Evolutionary conservation across 2,113 vertebrate species (phyloP), one percentile per base, ranked within the genome.

Genomic region (Tor tambroides): DNA sequence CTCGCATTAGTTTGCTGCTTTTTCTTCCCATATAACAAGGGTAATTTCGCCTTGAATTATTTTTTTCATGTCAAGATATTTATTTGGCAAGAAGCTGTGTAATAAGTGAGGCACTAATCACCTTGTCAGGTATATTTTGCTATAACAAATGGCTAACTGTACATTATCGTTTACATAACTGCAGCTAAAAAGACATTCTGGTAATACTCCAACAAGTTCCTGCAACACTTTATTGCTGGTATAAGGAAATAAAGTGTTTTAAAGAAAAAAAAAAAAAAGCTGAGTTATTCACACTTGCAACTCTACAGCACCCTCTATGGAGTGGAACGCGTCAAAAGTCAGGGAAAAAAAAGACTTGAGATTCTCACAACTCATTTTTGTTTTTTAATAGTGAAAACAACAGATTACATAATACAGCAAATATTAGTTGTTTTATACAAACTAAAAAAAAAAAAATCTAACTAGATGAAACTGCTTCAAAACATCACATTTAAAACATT

Each of bases 351-450:
- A 65, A n/a, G 10, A 63, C 19, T 12, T 46, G 23, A 80, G n/a
- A 85, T 63, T n/a, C 72, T 89, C 69, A 56, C 87, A 83, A 88
- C 85, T 32, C 8, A 26, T 54, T 32, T 38, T 19, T 56, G 23
- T 38, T 23, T 90, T 88, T 92, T 91, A 89, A 92, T 91, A 95
- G 91, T 92, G 92, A 94, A 94, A 94, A 92, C 90, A 88, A 92
- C 89, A 92, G 88, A 91, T 88, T 77, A 91, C 90, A 87, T 88
- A 91, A 74, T 90, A 90, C 85, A 91, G 91, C 91, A 91, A 91
- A 92, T 89, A 91, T 94, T 95, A 94, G 92, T 94, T 92, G 91
- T 93, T 88, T 92, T 93, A 94, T 83, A 94, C 91, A 87, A 85
- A 90, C 92, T 92, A 78, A 91, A 9, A 93, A 91, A 93, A 51